Evolutionary conservation across 2,113 vertebrate species (phyloP), one percentile per base, ranked within the genome.

Genomic region (Anser brachyrhynchus): DNA sequence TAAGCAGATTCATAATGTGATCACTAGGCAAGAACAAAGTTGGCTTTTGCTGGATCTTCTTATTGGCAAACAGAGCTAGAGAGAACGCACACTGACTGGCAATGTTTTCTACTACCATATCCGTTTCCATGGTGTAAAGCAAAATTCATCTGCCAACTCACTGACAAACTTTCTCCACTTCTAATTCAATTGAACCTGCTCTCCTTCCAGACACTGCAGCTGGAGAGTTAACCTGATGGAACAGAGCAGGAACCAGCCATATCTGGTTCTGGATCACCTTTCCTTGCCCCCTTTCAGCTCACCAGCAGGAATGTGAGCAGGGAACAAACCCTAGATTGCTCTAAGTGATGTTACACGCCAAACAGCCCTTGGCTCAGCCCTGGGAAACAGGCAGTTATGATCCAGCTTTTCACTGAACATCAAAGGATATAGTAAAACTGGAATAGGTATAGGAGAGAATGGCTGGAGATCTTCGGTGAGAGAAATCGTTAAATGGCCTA

Each of bases 221-320:
- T 94, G 90, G 84, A 89, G 69, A 74, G 67, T 77, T 91, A 85
- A 83, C 84, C 52, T 93, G 85, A 96, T 15, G 87, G 59, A 84
- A 84, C 49, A 82, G 85, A 66, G 31, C n/a, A 83, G 61, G 75
- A 95, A 90, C 39, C 76, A 95, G 80, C 26, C 64, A 15, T 84
- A 93, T 90, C 93, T 94, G 65, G 85, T 80, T 93, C 90, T 95
- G 92, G 90, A 90, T 92, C 92, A 96, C 90, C 91, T 95, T 89
- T 78, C 57, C 84, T 89, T 94, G 90, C 83, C 83, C 90, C 80
- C 57, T 90, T 91, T 89, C 73, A 92, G 73, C 70, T 86, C 61
- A 86, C 72, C 69, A 92, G 35, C 61, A 77, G 79, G 39, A 93
- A 92, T 89, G 93, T 62, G 79, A 93, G 67, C 76, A 86, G 15